Evolutionary conservation across 1,140 invertebrate genomes (phyloP).

Genomic region (Sarcophaga peregrina): DNA sequence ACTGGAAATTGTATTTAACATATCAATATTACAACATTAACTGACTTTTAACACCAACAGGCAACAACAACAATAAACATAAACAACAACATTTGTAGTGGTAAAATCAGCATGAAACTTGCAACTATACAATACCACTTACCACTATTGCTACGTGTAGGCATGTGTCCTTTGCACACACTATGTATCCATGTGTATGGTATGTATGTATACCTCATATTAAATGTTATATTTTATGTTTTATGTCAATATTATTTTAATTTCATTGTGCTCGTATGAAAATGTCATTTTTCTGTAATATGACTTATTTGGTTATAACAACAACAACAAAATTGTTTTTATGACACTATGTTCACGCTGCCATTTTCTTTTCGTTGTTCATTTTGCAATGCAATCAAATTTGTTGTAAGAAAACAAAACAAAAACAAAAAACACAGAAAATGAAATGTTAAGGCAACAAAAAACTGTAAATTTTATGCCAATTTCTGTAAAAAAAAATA

Average conservation of each 20-base stretch:
- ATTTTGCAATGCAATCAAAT: conserved; percentile 8
- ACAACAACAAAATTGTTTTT: background rate
- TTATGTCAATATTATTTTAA: conserved; percentile 9
- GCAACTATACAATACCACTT: background rate
- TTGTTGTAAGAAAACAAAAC: background rate
- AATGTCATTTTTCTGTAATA: conserved; percentile 3
- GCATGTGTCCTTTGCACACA: no score
- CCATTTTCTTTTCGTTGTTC: background rate
- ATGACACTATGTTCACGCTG: background rate
- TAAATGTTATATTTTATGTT: conserved; percentile 6
- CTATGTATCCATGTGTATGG: no score
- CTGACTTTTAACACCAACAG: background rate
- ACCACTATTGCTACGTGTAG: background rate
- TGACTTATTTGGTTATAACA: conserved; percentile 6
- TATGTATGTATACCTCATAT: background rate
- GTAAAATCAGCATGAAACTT: no score
- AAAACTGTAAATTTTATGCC: background rate
- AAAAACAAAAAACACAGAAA: background rate
- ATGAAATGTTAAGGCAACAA: background rate
- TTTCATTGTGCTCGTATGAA: background rate
- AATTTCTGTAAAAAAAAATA: background rate
- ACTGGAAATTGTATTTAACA: background rate
- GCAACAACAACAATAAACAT: background rate
- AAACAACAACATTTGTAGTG: no score
- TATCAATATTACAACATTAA: conserved; percentile 4